Base-by-base conservation (phyloP, 2,888 invertebrate genomes). In the Euphydryas editha region DNA sequence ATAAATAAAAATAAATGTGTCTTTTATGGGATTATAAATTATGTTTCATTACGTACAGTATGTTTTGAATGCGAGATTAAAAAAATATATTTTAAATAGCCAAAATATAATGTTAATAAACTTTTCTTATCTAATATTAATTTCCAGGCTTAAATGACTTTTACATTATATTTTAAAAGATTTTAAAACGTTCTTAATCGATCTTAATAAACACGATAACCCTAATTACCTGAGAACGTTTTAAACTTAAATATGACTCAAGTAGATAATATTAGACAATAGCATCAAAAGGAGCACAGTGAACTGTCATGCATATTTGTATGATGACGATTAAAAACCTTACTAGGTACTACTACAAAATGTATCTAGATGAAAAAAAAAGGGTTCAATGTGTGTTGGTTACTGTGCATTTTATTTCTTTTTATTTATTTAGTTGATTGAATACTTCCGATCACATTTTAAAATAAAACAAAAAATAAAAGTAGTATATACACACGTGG, bases 1-100 rank as follows among this genome's bases (percentile, higher is more conserved):
- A 57, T 64, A 68, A 61, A 64, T 58, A 61, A 68, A 61, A 65
- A 61, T 59, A 65, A 65, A 62, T 59, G 65, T 42, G 36, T 6
- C 20, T 64, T 68, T 65, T 59, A 64, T 60, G 64, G 51, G 24
- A 44, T 57, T 42, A 54, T 64, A 64, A 59, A 58, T 64, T 44
- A n/a, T 21, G 8, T 36, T 59, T 59, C 36, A 64, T 64, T 64
- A 51, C 42, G n/a, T 42, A 36, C 15, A 59, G n/a, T 20, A 42
- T 49, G 37, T 57, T 51, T 42, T 47, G 21, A 47, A 62, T 56
- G 15, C 18, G 15, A 39, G 13, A 20, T 13, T n/a, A n/a, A n/a
- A 11, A 10, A n/a, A 20, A 18, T 47, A 2, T 20, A 47, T 18
- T 39, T 46, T 30, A n/a, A 42, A 8, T 24, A 13, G n/a, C 37